These are phyloP conservation scores for Thryonomys swinderianus DNA, from an alignment of 2,113 vertebrate species.

Conservation along the genomic window DNA sequence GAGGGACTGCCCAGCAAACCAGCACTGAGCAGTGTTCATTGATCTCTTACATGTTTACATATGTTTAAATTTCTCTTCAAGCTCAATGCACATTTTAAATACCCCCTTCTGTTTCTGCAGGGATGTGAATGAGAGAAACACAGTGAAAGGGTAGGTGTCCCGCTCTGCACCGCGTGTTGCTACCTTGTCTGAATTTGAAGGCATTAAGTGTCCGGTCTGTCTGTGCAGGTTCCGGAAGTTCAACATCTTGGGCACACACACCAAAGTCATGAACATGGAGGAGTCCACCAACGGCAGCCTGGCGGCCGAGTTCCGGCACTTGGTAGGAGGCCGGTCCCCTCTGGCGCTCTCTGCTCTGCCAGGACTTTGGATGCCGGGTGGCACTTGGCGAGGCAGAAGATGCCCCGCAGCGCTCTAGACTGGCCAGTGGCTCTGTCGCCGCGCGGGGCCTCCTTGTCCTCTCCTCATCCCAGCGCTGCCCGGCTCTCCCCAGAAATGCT, in stretches of 20 bases:
- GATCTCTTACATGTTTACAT: not conserved
- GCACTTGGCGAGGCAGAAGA: accelerated
- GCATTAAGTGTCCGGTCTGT: not conserved
- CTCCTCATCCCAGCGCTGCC: not conserved
- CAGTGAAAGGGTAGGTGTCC: slow-evolving; percentile 92
- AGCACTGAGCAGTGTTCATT: not conserved
- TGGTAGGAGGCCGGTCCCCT: slow-evolving; percentile 85
- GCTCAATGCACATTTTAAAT: not conserved
- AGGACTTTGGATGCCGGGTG: accelerated
- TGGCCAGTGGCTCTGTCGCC: not conserved
- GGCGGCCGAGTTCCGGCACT: slow-evolving; percentile 97
- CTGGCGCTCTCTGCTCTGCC: not conserved
- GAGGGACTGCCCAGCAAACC: not conserved
- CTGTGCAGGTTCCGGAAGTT: slow-evolving; percentile 94
- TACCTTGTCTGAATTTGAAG: not conserved
- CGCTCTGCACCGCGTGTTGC: not conserved
- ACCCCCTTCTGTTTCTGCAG: slow-evolving; percentile 81
- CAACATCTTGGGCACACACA: slow-evolving; percentile 97
- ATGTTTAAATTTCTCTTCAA: not conserved
- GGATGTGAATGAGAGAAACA: slow-evolving; percentile 94
- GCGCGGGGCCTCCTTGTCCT: not conserved
- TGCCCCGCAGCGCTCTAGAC: accelerated
- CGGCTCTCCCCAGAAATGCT: not conserved
- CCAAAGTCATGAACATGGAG: slow-evolving; percentile 99
- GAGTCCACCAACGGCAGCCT: slow-evolving; percentile 97